These are phyloP conservation scores for Hippotragus niger DNA, from an alignment of 2,113 vertebrate species.

Conservation along the genomic window DNA sequence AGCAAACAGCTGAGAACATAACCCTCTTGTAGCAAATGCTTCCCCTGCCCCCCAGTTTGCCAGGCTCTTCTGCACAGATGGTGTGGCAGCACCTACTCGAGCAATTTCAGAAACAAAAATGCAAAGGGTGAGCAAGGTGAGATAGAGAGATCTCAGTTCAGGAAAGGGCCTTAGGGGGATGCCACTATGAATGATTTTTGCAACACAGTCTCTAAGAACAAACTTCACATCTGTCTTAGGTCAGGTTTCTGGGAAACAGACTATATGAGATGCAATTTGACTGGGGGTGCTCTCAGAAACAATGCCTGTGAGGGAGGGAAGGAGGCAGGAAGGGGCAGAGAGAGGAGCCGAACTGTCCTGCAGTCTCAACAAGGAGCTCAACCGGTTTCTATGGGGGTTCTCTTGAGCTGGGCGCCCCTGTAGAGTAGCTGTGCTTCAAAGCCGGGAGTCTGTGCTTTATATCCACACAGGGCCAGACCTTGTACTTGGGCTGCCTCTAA, in stretches of 20 bases:
- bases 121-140: not conserved
- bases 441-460: not conserved
- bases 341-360: not conserved
- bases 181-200: not conserved
- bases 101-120: not conserved
- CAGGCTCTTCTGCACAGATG: not conserved
- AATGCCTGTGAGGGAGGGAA: not conserved
- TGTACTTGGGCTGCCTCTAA: not conserved
- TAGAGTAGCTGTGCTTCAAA: not conserved
- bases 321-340: not conserved
- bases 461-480: not conserved
- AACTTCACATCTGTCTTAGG: slow-evolving; percentile 14
- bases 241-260: slow-evolving; percentile 4
- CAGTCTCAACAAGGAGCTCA: not conserved
- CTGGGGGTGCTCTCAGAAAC: not conserved
- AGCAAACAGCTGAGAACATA: slow-evolving; percentile 34
- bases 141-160: not conserved
- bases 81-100: not conserved
- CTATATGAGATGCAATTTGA: not conserved
- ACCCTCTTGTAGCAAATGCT: not conserved
- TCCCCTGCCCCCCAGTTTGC: not conserved
- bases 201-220: slow-evolving; percentile 11
- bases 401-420: not conserved
- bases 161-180: not conserved
- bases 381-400: too few relatives aligned